Base-by-base conservation (phyloP, 2,113 vertebrate species). In the Takifugu bimaculatus region DNA sequence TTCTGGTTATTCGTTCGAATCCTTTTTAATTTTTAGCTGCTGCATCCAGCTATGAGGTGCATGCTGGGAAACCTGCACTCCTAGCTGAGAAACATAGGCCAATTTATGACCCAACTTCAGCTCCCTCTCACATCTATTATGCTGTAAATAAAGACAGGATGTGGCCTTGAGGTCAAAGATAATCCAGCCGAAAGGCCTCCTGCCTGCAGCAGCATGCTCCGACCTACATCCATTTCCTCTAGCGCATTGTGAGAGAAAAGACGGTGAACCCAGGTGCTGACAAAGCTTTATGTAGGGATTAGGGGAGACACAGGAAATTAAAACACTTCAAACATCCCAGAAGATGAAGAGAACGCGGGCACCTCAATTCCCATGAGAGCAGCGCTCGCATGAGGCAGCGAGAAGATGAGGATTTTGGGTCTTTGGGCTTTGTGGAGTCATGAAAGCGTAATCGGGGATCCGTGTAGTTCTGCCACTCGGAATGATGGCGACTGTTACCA, bases 161-260 rank as follows among this genome's bases (percentile, higher is more conserved):
- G 54, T 66, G 69, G 53, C 32, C 67, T 45, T 45, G 14, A 75
- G 60, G 71, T 72, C 70, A 56, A 82, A 70, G 53, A 52, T 15
- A 12, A 62, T 79, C 60, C 45, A 29, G 74, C 74, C 62, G 68
- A 79, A 79, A 81, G 70, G 29, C 62, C 60, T 70, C 57, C 84
- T 32, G 74, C 63, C 49, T 63, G 50, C 54, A 58, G 67, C 20
- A 44, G 63, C 35, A 28, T 13, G 44, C 49, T 52, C 50, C 74
- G 77, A 84, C 77, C 75, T 58, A 79, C 71, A 78, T 85, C 77
- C 79, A 60, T 58, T 74, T 72, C 71, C 83, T 74, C 62, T 3
- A 14, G 14, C 13, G 14, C 13, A 14, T 13, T 5, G 47, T 70
- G 54, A 77, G 53, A 65, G 50, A 76, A 52, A 63, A 66, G 65